Evolutionary conservation across 2,113 vertebrate species (phyloP).

Genomic region (Mesocricetus auratus): DNA sequence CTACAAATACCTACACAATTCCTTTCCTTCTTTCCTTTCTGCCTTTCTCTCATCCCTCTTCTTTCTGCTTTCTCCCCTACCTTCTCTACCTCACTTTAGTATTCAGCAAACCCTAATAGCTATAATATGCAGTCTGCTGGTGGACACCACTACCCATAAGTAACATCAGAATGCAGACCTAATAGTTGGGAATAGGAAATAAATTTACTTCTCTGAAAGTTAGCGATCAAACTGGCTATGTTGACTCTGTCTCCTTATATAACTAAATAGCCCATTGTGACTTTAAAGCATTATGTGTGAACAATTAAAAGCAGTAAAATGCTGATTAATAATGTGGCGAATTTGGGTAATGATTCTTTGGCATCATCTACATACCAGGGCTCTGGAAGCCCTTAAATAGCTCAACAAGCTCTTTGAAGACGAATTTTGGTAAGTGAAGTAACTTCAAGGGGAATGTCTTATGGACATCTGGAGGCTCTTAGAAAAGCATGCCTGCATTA

Average conservation of each 20-base stretch:
- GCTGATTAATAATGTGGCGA: background rate
- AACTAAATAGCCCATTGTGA: background rate
- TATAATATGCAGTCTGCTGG: background rate
- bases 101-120: background rate
- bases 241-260: background rate
- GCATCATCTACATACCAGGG: background rate
- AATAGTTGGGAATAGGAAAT: background rate
- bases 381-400: background rate
- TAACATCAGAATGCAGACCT: background rate
- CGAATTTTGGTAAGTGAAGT: constrained; percentile 22
- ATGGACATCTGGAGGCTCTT: background rate
- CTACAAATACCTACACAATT: rapidly evolving
- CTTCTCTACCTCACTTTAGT: rapidly evolving
- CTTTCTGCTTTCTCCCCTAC: background rate
- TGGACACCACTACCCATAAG: rapidly evolving
- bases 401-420: constrained; percentile 10
- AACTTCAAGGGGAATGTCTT: background rate
- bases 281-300: background rate
- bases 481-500: background rate
- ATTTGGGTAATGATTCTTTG: background rate
- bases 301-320: background rate
- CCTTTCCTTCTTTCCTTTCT: background rate
- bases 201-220: background rate
- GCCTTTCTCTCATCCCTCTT: too few relatives aligned
- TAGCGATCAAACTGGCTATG: background rate